These are phyloP conservation scores for Isoperla grammatica DNA, from an alignment of 2,888 invertebrate genomes.

Conservation along the genomic window DNA sequence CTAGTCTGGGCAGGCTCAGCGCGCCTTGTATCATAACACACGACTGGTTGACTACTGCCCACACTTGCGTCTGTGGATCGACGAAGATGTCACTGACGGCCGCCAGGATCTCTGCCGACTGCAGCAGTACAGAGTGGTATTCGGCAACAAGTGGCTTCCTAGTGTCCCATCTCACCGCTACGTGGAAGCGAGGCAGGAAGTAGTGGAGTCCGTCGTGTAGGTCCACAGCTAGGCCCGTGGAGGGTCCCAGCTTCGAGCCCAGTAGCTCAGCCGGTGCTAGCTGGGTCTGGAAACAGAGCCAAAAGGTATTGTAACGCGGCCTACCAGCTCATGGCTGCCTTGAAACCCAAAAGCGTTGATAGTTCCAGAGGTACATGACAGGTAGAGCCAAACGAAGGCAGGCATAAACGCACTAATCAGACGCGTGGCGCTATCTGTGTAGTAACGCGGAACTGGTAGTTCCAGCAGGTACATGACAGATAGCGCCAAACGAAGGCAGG, in stretches of 20 bases:
- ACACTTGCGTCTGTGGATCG: conserved; percentile 16
- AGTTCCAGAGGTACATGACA: no score
- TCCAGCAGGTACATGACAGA: no score
- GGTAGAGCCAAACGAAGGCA: no score
- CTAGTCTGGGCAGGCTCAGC: no score
- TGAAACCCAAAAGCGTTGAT: no score
- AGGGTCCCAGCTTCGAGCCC: conserved; percentile 45
- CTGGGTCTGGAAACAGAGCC: conserved; percentile 2
- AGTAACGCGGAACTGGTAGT: no score
- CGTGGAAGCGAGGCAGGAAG: conserved; percentile 44
- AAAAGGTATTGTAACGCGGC: no score
- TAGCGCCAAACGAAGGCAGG: no score
- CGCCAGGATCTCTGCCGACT: conserved; percentile 32
- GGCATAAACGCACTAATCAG: no score
- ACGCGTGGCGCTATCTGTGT: no score
- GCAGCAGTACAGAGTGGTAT: conserved; percentile 36
- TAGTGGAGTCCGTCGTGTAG: conserved; percentile 44
- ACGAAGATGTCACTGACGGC: conserved; percentile 17
- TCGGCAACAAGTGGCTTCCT: conserved; percentile 39
- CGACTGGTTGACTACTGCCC: conserved; percentile 20
- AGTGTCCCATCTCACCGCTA: conserved; percentile 46
- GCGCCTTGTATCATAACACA: conserved; percentile 14
- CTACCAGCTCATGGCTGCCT: background rate
- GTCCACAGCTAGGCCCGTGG: conserved; percentile 44
- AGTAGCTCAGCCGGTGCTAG: conserved; percentile 21